These are phyloP conservation scores for Conchocele bisecta DNA, from an alignment of 2,888 invertebrate genomes.

Conservation along the genomic window DNA sequence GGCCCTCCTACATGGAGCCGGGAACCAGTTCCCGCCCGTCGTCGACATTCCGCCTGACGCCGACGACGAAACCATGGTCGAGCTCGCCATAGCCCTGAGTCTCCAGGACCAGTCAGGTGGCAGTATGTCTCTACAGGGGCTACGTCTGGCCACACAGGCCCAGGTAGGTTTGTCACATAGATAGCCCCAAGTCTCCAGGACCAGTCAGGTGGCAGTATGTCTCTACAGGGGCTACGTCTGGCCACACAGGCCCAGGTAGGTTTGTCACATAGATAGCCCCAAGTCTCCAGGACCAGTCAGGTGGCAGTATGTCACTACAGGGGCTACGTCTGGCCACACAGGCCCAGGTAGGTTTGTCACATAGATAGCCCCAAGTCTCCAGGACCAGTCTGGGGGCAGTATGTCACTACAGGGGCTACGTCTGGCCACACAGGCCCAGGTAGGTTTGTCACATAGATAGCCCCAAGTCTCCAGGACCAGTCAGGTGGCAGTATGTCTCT, in stretches of 20 bases:
- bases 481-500: no score
- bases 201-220: no score
- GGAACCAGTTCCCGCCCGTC: constrained; percentile 88
- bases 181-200: background rate
- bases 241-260: constrained; percentile 66
- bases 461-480: no score
- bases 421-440: constrained; percentile 65
- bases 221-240: constrained; percentile 63
- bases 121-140: constrained; percentile 61
- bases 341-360: constrained; percentile 58
- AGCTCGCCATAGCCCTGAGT: constrained; percentile 96
- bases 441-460: constrained; percentile 26
- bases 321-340: constrained; percentile 63
- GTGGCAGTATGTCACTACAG: constrained; percentile 60
- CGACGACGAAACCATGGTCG: constrained; percentile 98
- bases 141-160: constrained; percentile 64
- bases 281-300: no score
- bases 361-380: no score
- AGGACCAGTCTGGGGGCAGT: no score
- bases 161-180: constrained; percentile 54
- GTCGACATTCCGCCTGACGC: constrained; percentile 96
- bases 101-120: constrained; percentile 86
- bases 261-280: background rate
- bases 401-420: constrained; percentile 63
- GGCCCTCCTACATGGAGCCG: constrained; percentile 80